Percentiles rank a stretch among this genome's conserved stretches.
Evolutionary conservation across 2,797 vertebrate genomes (phyloP).

Genomic region (Tangara arthus): DNA sequence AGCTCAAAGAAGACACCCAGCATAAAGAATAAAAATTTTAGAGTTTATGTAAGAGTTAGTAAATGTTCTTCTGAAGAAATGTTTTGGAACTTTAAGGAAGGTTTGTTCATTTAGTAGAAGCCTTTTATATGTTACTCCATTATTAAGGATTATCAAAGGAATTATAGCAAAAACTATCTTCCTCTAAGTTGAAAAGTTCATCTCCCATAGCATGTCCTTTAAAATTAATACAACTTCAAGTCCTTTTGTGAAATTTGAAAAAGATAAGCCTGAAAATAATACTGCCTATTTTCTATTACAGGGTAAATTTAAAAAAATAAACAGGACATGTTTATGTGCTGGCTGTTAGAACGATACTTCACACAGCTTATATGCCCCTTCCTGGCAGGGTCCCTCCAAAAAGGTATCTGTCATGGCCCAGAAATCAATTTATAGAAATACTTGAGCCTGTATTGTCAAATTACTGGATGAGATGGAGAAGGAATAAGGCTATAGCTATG

Average conservation of each 20-base stretch:
- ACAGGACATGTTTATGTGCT: not conserved
- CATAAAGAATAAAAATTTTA: constrained; percentile 56
- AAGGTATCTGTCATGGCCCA: not conserved
- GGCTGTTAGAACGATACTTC: not conserved
- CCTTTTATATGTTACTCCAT: constrained; percentile 47
- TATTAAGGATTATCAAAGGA: constrained; percentile 32
- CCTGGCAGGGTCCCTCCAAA: not conserved
- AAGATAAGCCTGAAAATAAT: not conserved
- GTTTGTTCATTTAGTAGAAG: constrained; percentile 23
- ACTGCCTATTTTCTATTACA: not conserved
- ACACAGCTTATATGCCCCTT: not conserved
- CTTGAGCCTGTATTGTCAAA: not conserved
- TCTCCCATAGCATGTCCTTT: constrained; percentile 4
- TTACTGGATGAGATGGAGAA: not conserved
- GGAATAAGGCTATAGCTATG: not conserved
- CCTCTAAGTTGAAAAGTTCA: constrained; percentile 39
- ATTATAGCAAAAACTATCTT: not conserved
- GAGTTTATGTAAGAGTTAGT: constrained; percentile 53
- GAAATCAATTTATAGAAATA: not conserved
- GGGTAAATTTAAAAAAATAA: not conserved
- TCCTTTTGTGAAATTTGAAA: constrained; percentile 27
- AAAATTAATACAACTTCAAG: constrained; percentile 14
- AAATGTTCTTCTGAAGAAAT: constrained; percentile 65
- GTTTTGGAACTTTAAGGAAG: constrained; percentile 42
- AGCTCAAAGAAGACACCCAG: constrained; percentile 65